Evolutionary conservation across 2,113 vertebrate genomes (phyloP).

Genomic region (Siphamia tubifer): DNA sequence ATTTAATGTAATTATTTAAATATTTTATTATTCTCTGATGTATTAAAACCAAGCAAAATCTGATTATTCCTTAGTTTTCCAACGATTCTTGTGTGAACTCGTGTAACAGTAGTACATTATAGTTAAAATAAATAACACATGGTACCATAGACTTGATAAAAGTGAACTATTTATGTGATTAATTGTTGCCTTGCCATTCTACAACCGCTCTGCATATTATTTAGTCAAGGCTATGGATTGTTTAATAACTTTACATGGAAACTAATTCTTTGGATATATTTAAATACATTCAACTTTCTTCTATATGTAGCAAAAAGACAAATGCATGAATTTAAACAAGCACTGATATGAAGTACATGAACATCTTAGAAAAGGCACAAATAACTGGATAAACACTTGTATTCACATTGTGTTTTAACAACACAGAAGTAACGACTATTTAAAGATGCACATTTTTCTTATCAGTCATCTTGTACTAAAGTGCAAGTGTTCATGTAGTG

Average conservation of each 20-base stretch:
- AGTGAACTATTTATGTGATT: neutral
- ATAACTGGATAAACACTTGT: slow-evolving; percentile 36
- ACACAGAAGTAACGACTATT: neutral
- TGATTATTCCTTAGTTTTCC: neutral
- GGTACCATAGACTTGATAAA: neutral
- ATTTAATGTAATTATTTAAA: neutral
- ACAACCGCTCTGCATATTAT: neutral
- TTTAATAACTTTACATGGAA: slow-evolving; percentile 2
- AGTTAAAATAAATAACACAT: slow-evolving; percentile 13
- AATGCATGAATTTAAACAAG: slow-evolving; percentile 12
- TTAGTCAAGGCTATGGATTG: neutral
- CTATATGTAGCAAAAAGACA: neutral
- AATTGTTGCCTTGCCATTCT: neutral
- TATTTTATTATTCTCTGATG: neutral
- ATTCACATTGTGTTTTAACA: slow-evolving; percentile 36
- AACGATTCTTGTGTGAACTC: neutral
- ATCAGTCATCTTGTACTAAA: slow-evolving; percentile 30
- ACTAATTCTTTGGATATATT: slow-evolving; percentile 29
- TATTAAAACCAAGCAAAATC: neutral
- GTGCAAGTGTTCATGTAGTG: slow-evolving; percentile 26
- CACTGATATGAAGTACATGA: slow-evolving; percentile 19
- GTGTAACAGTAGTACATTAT: neutral
- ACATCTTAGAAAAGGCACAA: slow-evolving; percentile 51
- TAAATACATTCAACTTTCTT: slow-evolving; percentile 14
- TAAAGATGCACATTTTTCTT: neutral